Conservation (phyloP, 2,113 vertebrate species). For the Cyanoderma ruficeps region DNA sequence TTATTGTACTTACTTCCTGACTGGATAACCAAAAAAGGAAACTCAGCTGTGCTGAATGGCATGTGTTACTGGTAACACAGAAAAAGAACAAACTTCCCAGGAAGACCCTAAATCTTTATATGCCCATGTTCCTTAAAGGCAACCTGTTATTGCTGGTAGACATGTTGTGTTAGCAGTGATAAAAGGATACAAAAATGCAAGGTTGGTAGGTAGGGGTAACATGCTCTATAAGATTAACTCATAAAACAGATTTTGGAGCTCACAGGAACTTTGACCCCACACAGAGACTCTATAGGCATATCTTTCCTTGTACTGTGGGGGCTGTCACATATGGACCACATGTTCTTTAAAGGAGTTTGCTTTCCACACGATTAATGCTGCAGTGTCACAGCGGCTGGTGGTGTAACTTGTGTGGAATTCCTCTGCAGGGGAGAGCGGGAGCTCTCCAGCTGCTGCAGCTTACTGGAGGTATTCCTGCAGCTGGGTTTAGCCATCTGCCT, state of each 20-base stretch:
- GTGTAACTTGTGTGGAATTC: neutral
- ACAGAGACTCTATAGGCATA: neutral
- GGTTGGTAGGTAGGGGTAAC: neutral
- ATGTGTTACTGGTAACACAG: neutral
- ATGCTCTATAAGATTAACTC: neutral
- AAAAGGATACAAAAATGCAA: neutral
- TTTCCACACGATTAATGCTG: neutral
- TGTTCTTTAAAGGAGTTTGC: neutral
- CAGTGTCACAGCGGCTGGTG: neutral
- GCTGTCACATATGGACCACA: neutral
- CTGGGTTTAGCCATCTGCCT: neutral
- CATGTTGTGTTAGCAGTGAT: neutral
- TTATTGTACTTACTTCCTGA: neutral
- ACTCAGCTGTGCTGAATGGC: neutral
- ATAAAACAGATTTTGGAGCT: neutral
- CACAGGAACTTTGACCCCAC: neutral
- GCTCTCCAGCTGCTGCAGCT: neutral
- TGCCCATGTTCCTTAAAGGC: neutral
- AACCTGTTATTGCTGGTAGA: neutral
- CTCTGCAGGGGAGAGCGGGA: neutral
- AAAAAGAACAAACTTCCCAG: neutral
- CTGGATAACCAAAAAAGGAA: neutral
- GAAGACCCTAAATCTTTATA: neutral
- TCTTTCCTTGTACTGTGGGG: neutral
- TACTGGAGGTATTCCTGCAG: neutral